These are phyloP conservation scores for Bubalus kerabau DNA, from an alignment of 2,113 vertebrate species.

Conservation along the genomic window DNA sequence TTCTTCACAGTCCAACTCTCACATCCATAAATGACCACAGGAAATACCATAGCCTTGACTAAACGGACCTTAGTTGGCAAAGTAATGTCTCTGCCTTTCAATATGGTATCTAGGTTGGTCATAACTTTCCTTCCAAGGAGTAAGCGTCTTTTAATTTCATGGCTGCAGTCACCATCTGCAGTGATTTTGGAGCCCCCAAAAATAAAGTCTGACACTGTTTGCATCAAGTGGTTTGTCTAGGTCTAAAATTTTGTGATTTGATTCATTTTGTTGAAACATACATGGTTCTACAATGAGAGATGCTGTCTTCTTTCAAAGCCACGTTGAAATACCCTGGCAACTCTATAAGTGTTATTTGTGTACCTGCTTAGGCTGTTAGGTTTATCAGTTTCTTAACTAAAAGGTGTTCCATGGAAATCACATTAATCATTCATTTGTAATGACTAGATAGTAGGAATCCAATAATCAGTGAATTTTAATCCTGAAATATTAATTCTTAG, in stretches of 20 bases:
- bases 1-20: too few relatives aligned
- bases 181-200: too few relatives aligned
- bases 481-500: slow-evolving; percentile 48
- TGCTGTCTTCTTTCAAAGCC: not conserved
- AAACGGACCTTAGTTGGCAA: too few relatives aligned
- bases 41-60: too few relatives aligned
- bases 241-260: not conserved
- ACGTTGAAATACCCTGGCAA: not conserved
- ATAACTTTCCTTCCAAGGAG: too few relatives aligned
- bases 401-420: not conserved
- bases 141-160: too few relatives aligned
- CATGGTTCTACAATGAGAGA: not conserved
- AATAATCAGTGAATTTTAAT: slow-evolving; percentile 51
- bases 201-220: too few relatives aligned
- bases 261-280: not conserved
- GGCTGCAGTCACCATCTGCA: too few relatives aligned
- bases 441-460: not conserved
- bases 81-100: too few relatives aligned
- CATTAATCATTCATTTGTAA: slow-evolving; percentile 22
- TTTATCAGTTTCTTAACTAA: slow-evolving; percentile 33
- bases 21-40: too few relatives aligned
- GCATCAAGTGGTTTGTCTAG: not conserved
- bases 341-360: not conserved
- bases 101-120: too few relatives aligned
- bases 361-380: not conserved